Conservation (phyloP, 2,113 vertebrate genomes). For the Lophura nycthemera region DNA sequence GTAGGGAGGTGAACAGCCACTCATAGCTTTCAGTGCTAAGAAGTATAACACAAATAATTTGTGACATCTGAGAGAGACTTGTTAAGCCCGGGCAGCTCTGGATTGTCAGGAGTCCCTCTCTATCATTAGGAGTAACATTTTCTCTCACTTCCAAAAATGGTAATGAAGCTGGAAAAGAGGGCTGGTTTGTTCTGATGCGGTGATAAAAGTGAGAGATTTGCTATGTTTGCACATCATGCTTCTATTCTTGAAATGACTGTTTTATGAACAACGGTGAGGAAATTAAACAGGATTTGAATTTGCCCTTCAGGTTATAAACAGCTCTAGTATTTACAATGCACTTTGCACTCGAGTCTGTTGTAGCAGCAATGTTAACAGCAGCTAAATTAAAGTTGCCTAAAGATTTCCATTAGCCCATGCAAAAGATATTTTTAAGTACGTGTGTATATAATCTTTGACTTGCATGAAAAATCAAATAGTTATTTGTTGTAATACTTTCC, state of each 20-base stretch:
- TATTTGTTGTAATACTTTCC: conserved; percentile 16
- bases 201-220: conserved; percentile 26
- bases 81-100: background rate
- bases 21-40: background rate
- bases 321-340: background rate
- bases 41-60: background rate
- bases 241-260: background rate
- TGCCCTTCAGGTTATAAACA: conserved; percentile 58
- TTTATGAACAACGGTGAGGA: conserved; percentile 12
- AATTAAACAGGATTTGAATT: conserved; percentile 43
- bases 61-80: background rate
- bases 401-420: conserved; percentile 50
- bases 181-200: background rate
- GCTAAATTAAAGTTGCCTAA: conserved; percentile 7
- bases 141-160: conserved; percentile 40
- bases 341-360: conserved; percentile 2
- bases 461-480: background rate
- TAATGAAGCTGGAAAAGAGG: background rate
- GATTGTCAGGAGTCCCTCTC: background rate
- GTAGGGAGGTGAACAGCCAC: background rate
- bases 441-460: conserved; percentile 7
- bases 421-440: background rate
- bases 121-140: background rate
- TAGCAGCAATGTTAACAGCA: conserved; percentile 23
- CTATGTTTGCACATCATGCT: background rate